Conservation (phyloP, 2,113 vertebrate species). For the Polypterus bichir region DNA sequence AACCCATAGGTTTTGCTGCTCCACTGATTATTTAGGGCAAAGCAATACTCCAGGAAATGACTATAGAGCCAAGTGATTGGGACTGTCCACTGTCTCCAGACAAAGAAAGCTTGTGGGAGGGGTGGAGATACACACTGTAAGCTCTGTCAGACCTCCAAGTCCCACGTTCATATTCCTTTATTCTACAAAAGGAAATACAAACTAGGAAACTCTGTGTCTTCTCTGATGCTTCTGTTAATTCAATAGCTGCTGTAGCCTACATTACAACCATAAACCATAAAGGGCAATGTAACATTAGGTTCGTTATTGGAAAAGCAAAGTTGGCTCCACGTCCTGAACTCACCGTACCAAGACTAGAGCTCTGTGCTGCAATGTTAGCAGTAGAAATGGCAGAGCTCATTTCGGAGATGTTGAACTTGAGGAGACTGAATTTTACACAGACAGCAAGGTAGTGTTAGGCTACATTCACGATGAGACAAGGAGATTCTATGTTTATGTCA, state of each 20-base stretch:
- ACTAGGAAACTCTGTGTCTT: conserved; percentile 15
- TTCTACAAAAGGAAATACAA: background rate
- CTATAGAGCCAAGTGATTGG: too few relatives aligned
- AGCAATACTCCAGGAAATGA: too few relatives aligned
- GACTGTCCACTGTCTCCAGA: too few relatives aligned
- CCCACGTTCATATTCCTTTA: background rate
- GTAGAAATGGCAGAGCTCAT: conserved; percentile 14
- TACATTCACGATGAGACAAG: conserved; percentile 16
- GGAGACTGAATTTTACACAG: conserved; percentile 4
- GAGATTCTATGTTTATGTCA: conserved; percentile 16
- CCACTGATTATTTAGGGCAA: background rate
- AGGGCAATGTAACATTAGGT: conserved; percentile 12
- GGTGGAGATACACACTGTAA: background rate
- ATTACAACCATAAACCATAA: conserved; percentile 16
- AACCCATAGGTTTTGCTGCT: background rate
- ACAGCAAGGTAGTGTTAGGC: conserved; percentile 14
- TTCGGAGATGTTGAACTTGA: background rate
- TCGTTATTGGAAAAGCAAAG: conserved; percentile 13
- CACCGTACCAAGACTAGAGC: conserved; percentile 18
- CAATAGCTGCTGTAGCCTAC: conserved; percentile 16
- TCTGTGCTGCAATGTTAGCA: conserved; percentile 17
- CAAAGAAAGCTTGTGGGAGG: too few relatives aligned
- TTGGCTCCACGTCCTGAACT: conserved; percentile 12
- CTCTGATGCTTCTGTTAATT: conserved; percentile 13
- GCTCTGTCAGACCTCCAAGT: background rate